These are phyloP conservation scores for Uria aalge DNA, from an alignment of 2,113 vertebrate species.

Conservation along the genomic window DNA sequence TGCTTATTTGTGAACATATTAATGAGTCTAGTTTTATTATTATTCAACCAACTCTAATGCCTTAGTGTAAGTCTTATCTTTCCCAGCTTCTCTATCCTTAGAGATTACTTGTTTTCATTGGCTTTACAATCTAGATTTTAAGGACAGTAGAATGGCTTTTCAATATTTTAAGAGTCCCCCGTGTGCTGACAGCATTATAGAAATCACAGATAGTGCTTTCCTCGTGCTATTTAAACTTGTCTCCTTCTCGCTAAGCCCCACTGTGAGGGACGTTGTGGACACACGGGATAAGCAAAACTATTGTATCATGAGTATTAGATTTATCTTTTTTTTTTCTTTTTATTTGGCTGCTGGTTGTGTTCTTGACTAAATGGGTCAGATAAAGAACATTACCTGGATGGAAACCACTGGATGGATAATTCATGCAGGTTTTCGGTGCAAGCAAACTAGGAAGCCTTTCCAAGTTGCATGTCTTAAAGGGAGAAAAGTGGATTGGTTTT, in stretches of 20 bases:
- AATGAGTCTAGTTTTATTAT: conserved; percentile 19
- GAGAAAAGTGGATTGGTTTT: neutral
- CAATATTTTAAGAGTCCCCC: neutral
- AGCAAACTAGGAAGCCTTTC: neutral
- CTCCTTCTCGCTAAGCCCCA: neutral
- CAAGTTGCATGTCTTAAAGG: neutral
- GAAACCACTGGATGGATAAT: neutral
- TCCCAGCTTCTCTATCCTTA: neutral
- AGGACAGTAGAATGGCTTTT: neutral
- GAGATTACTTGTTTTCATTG: neutral
- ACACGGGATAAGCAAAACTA: neutral
- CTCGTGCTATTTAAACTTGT: neutral
- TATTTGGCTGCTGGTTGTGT: neutral
- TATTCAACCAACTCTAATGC: neutral
- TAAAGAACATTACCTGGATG: neutral
- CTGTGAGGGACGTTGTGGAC: neutral
- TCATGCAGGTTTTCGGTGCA: neutral
- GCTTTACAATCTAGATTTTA: neutral
- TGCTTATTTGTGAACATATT: conserved; percentile 9
- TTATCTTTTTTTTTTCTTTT: neutral
- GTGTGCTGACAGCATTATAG: neutral
- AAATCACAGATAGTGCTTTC: neutral
- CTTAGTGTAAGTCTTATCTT: neutral
- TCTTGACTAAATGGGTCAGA: neutral
- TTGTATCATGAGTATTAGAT: neutral